Evolutionary conservation across 2,797 vertebrate genomes (phyloP).

Genomic region (Catharus ustulatus): DNA sequence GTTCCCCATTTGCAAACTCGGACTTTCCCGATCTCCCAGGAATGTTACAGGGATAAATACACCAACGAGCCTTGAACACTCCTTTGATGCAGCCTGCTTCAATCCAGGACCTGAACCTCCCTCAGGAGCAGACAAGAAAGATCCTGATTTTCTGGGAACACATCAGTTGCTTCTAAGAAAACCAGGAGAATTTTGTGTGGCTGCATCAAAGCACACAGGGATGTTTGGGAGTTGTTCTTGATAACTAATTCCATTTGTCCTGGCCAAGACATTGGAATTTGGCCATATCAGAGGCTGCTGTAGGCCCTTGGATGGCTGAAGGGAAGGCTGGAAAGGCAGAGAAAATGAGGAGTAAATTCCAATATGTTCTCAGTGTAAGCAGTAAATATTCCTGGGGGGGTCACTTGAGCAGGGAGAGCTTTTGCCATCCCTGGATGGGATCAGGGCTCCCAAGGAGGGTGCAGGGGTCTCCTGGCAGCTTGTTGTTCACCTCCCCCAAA

Average conservation of each 20-base stretch:
- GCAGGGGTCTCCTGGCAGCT: not conserved
- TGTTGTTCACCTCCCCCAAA: not conserved
- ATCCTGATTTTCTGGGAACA: not conserved
- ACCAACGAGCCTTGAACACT: rapidly evolving
- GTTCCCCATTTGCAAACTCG: not conserved
- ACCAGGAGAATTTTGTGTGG: not conserved
- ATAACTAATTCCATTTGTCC: not conserved
- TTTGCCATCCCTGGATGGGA: not conserved
- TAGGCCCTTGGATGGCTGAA: not conserved
- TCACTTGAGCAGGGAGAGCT: not conserved
- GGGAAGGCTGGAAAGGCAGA: not conserved
- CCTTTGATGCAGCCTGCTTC: not conserved
- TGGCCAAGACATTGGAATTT: not conserved
- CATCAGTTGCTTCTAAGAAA: not conserved
- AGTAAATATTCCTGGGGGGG: not conserved
- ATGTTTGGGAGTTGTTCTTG: not conserved
- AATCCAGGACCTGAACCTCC: not conserved
- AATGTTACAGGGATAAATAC: not conserved
- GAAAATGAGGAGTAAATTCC: not conserved
- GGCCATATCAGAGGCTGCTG: not conserved
- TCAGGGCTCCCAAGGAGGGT: not conserved
- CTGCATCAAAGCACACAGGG: rapidly evolving
- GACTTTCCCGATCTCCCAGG: not conserved
- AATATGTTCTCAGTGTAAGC: not conserved
- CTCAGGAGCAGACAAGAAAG: not conserved